Percentiles rank a stretch among this genome's conserved stretches.
Evolutionary conservation across 2,888 invertebrate species (phyloP).

Genomic region (Troides helena): DNA sequence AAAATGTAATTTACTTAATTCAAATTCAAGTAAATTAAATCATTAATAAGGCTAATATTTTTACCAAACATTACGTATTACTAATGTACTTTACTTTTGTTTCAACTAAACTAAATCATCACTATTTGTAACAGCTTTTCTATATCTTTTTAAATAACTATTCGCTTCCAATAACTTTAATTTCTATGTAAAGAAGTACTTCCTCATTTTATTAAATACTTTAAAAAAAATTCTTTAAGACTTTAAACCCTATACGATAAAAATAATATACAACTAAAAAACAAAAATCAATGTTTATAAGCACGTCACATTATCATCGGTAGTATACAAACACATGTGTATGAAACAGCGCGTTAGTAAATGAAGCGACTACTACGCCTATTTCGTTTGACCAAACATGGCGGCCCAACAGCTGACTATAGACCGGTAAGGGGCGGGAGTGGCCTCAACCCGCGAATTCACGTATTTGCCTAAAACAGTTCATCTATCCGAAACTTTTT

Average conservation of each 20-base stretch:
- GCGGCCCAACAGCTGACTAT: constrained; percentile 81
- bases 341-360: constrained; percentile 30
- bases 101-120: too few relatives aligned
- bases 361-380: constrained; percentile 68
- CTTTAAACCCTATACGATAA: background rate
- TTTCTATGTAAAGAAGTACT: background rate
- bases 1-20: too few relatives aligned
- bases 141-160: background rate
- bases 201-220: background rate
- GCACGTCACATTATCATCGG: constrained; percentile 21
- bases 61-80: background rate
- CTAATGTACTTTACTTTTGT: background rate
- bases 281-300: constrained; percentile 27
- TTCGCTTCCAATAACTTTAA: background rate
- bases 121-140: background rate
- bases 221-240: background rate
- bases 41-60: background rate
- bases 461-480: constrained; percentile 35
- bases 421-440: constrained; percentile 74
- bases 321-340: constrained; percentile 31
- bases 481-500: constrained; percentile 22
- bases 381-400: constrained; percentile 78
- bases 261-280: background rate
- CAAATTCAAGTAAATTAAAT: background rate
- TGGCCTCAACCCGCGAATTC: constrained; percentile 56